Percentiles rank a stretch among this genome's conserved stretches.
These are phyloP conservation scores for Mylabris phalerata DNA, from an alignment of 1,140 invertebrate species.

Conservation along the genomic window DNA sequence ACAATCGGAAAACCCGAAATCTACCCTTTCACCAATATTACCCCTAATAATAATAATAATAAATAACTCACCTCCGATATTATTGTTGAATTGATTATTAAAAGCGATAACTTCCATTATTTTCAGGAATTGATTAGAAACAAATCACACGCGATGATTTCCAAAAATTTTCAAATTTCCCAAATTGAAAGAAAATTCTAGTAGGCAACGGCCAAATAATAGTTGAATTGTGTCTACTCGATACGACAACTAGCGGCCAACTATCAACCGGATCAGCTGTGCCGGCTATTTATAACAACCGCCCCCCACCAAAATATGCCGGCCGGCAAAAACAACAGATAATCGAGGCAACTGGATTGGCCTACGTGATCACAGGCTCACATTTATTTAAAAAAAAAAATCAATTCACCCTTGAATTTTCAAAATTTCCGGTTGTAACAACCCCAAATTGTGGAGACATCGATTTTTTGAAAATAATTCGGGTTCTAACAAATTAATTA, in stretches of 20 bases:
- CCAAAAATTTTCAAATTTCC: background rate
- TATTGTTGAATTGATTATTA: conserved; percentile 9
- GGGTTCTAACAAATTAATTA: too few relatives aligned
- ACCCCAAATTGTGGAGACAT: too few relatives aligned
- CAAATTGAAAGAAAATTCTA: too few relatives aligned
- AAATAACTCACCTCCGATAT: conserved; percentile 6
- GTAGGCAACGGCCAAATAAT: background rate
- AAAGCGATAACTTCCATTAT: conserved; percentile 7
- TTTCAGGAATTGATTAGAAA: conserved; percentile 3
- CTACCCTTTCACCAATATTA: background rate
- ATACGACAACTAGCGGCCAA: background rate
- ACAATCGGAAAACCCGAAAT: background rate
- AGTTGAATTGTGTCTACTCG: background rate
- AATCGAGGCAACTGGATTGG: conserved; percentile 5
- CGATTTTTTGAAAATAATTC: too few relatives aligned
- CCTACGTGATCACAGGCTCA: conserved; percentile 11
- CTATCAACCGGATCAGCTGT: conserved; percentile 12
- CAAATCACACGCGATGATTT: background rate
- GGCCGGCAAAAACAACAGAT: background rate
- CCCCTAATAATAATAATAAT: background rate
- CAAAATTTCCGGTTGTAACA: too few relatives aligned
- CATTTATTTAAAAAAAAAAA: background rate
- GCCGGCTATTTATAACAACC: conserved; percentile 10
- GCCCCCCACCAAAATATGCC: background rate
- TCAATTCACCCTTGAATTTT: too few relatives aligned